Conservation (phyloP, 2,888 invertebrate species). For the Ecliptopera silaceata region DNA sequence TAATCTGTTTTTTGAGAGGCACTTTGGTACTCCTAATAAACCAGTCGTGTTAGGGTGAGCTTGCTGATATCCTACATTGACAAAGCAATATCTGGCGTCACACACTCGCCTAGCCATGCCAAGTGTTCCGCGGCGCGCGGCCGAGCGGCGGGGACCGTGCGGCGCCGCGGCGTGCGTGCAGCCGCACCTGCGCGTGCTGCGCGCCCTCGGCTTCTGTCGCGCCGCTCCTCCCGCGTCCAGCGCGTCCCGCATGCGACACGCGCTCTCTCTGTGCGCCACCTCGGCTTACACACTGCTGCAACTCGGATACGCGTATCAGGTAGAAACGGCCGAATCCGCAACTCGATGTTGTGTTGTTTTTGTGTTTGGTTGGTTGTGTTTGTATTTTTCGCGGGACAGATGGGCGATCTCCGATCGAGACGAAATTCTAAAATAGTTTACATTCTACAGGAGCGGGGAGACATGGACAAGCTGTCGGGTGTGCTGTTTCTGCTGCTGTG, state of each 20-base stretch:
- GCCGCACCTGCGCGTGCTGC: conserved; percentile 47
- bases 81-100: no score
- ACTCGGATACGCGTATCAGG: background rate
- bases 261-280: conserved; percentile 2
- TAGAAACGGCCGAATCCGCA: no score
- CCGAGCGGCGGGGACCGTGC: background rate
- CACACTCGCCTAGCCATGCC: background rate
- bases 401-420: background rate
- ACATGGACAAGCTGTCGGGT: conserved; percentile 60
- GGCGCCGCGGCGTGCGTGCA: conserved; percentile 41
- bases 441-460: conserved; percentile 47
- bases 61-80: no score
- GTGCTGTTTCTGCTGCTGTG: conserved; percentile 69
- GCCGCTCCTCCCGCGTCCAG: background rate
- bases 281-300: background rate
- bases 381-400: no score
- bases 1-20: no score
- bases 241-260: conserved; percentile 34
- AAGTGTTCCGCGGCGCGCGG: background rate
- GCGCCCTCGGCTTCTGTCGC: conserved; percentile 44
- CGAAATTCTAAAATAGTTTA: background rate
- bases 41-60: no score
- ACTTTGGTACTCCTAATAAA: no score
- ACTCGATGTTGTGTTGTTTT: no score
- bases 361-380: no score